phyloP scores from a whole-genome alignment of 2,797 vertebrate species.

The Acrossocheilus wenchowensis region DNA sequence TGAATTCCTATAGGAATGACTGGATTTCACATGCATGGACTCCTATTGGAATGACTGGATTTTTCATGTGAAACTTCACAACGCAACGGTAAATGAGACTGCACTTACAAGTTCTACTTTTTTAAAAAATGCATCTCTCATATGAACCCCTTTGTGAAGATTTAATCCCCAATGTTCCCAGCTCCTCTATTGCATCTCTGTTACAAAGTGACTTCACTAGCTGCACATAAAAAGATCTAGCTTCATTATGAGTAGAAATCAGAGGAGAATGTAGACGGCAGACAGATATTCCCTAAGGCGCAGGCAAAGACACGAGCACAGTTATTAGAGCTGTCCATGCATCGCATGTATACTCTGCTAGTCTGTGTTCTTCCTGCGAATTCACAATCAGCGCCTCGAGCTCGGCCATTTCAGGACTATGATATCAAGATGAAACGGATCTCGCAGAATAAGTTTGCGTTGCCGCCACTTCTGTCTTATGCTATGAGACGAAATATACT shows the following conservation, averaged over 20 bases:
- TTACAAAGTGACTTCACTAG: slow-evolving; percentile 50
- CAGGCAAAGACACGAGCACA: neutral
- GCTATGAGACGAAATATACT: neutral
- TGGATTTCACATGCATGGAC: neutral
- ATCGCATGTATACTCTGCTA: neutral
- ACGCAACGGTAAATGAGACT: neutral
- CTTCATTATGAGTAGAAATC: slow-evolving; percentile 51
- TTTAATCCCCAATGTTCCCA: neutral
- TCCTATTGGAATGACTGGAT: neutral
- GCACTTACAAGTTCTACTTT: neutral
- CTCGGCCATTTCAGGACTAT: slow-evolving; percentile 17
- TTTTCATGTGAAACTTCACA: neutral
- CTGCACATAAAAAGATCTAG: slow-evolving; percentile 51
- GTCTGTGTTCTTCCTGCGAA: slow-evolving; percentile 18
- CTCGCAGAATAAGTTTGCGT: slow-evolving; percentile 11
- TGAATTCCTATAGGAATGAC: neutral
- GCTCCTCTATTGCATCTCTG: slow-evolving; percentile 35
- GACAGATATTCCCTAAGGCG: slow-evolving; percentile 7
- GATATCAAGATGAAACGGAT: slow-evolving; percentile 45
- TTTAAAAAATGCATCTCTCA: neutral
- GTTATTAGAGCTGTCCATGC: slow-evolving; percentile 35
- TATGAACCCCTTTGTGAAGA: slow-evolving; percentile 7
- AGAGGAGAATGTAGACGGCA: slow-evolving; percentile 31
- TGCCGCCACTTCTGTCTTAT: neutral
- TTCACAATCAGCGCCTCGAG: slow-evolving; percentile 13